Evolutionary conservation across 2,888 invertebrate genomes (phyloP).

Genomic region (Mactromeris polynyma): DNA sequence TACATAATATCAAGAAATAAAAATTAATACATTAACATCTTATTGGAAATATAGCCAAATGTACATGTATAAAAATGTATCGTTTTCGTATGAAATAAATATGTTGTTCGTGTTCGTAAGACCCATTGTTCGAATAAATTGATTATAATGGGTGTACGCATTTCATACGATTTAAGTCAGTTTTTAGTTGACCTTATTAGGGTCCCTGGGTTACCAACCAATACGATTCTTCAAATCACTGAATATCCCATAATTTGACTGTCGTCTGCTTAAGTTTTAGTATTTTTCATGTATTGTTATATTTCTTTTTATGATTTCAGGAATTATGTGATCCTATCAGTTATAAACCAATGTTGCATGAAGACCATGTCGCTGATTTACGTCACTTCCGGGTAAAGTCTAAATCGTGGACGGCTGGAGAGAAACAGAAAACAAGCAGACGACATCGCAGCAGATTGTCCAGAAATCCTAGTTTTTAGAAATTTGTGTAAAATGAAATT

Average conservation of each 20-base stretch:
- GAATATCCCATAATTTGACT: not conserved
- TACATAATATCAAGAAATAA: not conserved
- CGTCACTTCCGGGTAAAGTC: constrained; percentile 92
- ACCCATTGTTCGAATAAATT: not conserved
- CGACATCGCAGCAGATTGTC: constrained; percentile 34
- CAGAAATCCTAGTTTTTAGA: constrained; percentile 31
- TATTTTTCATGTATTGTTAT: not conserved
- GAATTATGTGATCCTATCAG: constrained; percentile 91
- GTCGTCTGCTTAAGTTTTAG: not conserved
- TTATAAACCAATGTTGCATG: constrained; percentile 95
- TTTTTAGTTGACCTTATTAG: no score
- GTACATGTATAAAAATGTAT: no score
- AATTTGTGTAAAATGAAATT: no score
- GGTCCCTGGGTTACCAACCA: not conserved
- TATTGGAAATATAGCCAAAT: no score
- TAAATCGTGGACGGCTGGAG: constrained; percentile 89
- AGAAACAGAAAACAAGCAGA: constrained; percentile 51
- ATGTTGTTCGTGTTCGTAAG: no score
- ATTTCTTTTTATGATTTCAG: not conserved
- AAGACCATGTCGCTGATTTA: constrained; percentile 91
- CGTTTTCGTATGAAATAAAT: no score
- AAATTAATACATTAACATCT: not conserved
- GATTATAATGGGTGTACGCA: not conserved
- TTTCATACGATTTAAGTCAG: no score
- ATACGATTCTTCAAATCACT: not conserved